Base-by-base conservation (phyloP, 2,888 invertebrate genomes). In the Thera britannica region DNA sequence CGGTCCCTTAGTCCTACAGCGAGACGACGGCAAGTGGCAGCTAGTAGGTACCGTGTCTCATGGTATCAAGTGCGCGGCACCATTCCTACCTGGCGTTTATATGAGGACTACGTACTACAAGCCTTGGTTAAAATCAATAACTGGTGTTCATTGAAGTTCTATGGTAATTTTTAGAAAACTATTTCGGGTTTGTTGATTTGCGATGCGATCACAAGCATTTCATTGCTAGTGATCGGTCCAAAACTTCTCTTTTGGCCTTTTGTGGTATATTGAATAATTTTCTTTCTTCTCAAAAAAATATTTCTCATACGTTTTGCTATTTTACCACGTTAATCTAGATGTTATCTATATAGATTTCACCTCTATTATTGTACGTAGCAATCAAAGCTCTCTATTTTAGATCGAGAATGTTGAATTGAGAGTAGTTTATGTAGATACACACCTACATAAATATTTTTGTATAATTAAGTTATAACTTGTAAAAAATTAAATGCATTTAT, bases 1-100 rank as follows among this genome's bases (percentile, higher is more conserved):
- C 0, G 98, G 98, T 8, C 98, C 98, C 0, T 86, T 98, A 72
- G 97, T 98, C 62, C 92, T 98, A 8, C 97, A 97, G 81, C 94
- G 97, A 61, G 95, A 96, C 0, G 97, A 98, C 78, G 98, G 98
- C 0, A 95, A 96, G 71, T 98, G 98, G 96, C 96, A 97, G 73
- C 92, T 98, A 4, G 97, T 97, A 0, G 98, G 98, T 5, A 98
- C 98, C 0, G 98, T 98, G 0, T 98, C 98, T 6, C 98, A 98
- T 80, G 98, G 98, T n/a, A 98, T 98, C 78, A 98, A 98, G 83
- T 98, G 98, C 81, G 98, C 98, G 0, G 97, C 98, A 3, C 98
- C 98, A 0, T 98, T 97, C 90, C 90, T 98, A 38, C 98, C 98
- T 0, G 98, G 98, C 8, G 98, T 98, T 49, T 98, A 98, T 88